Base-by-base conservation (phyloP, 2,888 invertebrate genomes). In the Sepioteuthis lessoniana region DNA sequence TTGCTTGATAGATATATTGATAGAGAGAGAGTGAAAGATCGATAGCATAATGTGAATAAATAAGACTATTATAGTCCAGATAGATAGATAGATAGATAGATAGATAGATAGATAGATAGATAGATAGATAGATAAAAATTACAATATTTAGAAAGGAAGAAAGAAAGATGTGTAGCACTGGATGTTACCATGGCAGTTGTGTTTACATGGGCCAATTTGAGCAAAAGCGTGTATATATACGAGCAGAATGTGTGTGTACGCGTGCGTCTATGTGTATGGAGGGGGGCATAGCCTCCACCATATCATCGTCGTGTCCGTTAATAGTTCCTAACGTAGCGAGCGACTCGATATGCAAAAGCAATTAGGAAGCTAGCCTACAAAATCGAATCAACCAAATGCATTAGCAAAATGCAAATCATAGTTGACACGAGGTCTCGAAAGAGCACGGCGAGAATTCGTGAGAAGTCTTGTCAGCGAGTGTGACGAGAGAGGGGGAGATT, bases 381-480 rank as follows among this genome's bases (percentile, higher is more conserved):
- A 91, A 91, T 91, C 91, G 91, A 91, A 91, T 91, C 91, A 91
- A 31, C 31, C 38, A 91, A 91, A 91, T 91, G 91, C 91, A 91
- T 91, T 91, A 91, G 91, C 46, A 46, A 91, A 38, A 91, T 91
- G 42, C 46, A 91, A 91, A 91, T 91, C 46, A 91, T 38, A 42
- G 38, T 42, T 91, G 91, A 91, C 91, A 91, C 91, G 42, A 42
- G 91, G 46, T 91, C 38, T 91, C 91, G 91, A n/a, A 42, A 91
- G 38, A n/a, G 42, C 42, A 42, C 31, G 31, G 28, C 38, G 91
- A 47, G 42, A 42, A 91, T 91, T 91, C 47, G 38, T 35, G 76
- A 76, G 76, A 76, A 76, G 76, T 76, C 76, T 76, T 76, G 76
- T 76, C 76, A 76, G 76, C 76, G 76, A 76, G 76, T 35, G 76